These are phyloP conservation scores for Pseudomugil tenellus DNA, from an alignment of 2,797 vertebrate genomes.

Conservation along the genomic window DNA sequence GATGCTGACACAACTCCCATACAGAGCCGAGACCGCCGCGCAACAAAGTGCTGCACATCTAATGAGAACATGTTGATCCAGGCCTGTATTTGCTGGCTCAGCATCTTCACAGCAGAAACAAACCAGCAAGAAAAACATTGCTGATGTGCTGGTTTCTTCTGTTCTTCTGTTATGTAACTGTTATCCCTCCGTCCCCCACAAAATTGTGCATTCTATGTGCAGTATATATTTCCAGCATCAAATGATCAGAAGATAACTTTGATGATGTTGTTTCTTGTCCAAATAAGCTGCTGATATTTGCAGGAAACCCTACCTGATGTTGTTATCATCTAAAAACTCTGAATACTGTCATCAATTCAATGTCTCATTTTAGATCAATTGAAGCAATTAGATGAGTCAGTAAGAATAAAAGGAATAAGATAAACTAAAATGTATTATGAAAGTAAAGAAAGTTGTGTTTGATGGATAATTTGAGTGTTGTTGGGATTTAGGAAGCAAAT, in stretches of 20 bases:
- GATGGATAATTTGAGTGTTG: too few relatives aligned
- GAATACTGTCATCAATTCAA: background rate
- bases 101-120: slow-evolving; percentile 32
- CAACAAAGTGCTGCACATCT: slow-evolving; percentile 8
- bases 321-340: background rate
- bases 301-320: background rate
- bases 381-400: background rate
- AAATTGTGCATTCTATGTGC: background rate
- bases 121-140: slow-evolving; percentile 25
- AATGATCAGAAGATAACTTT: background rate
- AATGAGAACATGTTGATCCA: slow-evolving; percentile 30
- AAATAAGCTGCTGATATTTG: background rate
- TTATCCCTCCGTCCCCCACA: background rate
- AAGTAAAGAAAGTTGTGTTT: too few relatives aligned
- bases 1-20: slow-evolving; percentile 38
- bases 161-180: background rate
- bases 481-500: too few relatives aligned
- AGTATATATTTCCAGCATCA: background rate
- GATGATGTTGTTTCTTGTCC: too few relatives aligned
- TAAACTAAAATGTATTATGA: too few relatives aligned
- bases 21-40: slow-evolving; percentile 9
- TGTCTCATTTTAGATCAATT: background rate
- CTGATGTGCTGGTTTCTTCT: slow-evolving; percentile 17
- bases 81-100: slow-evolving; percentile 36
- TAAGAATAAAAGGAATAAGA: too few relatives aligned